These are phyloP conservation scores for Nannobrachium achirus DNA, from an alignment of 2,113 vertebrate genomes.

Conservation along the genomic window DNA sequence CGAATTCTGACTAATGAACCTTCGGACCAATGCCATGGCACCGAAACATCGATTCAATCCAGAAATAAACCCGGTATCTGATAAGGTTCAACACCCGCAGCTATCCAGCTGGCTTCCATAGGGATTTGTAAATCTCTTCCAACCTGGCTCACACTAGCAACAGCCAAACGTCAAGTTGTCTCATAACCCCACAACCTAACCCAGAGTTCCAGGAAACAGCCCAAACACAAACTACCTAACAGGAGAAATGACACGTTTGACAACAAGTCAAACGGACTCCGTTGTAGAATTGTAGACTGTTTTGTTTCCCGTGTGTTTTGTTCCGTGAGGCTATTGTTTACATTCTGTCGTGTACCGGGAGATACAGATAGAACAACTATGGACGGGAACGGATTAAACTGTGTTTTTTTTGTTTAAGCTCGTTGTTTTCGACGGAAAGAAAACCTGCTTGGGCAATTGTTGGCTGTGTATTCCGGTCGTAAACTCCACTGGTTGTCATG, in stretches of 20 bases:
- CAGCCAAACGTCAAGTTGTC: too few relatives aligned
- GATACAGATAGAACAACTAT: neutral
- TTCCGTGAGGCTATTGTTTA: neutral
- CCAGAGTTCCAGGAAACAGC: slow-evolving; percentile 15
- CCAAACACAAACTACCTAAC: slow-evolving; percentile 40
- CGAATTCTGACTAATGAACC: too few relatives aligned
- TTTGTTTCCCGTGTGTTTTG: neutral
- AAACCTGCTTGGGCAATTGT: slow-evolving; percentile 6
- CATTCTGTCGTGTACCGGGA: neutral
- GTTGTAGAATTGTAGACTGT: neutral
- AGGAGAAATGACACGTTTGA: slow-evolving; percentile 41
- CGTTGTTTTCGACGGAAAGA: slow-evolving; percentile 16
- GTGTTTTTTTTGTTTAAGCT: neutral
- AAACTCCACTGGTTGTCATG: neutral
- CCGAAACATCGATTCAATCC: too few relatives aligned
- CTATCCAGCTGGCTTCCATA: too few relatives aligned
- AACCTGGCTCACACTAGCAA: too few relatives aligned
- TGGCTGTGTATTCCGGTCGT: neutral
- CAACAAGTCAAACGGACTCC: slow-evolving; percentile 25
- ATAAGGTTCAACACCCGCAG: too few relatives aligned
- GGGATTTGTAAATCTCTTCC: too few relatives aligned
- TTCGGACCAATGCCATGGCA: too few relatives aligned
- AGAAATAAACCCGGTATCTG: too few relatives aligned
- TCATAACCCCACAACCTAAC: too few relatives aligned
- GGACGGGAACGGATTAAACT: neutral